Conservation (phyloP, 2,113 vertebrate genomes). For the Dicentrarchus labrax region DNA sequence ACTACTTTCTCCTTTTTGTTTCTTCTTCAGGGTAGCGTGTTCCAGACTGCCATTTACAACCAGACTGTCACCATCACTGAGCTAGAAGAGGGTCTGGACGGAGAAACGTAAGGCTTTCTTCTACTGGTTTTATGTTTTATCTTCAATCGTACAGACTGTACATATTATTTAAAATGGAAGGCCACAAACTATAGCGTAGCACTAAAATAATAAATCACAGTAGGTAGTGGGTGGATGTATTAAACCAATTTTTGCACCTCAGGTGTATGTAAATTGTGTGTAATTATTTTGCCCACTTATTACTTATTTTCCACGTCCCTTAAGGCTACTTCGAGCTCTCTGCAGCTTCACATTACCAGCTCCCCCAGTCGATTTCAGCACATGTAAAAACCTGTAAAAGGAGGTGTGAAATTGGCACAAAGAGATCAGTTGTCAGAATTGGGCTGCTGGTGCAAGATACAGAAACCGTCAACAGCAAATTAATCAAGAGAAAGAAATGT, state of each 20-base stretch:
- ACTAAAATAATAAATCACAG: background rate
- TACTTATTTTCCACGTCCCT: background rate
- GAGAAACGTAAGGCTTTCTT: slow-evolving; percentile 82
- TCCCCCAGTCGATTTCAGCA: slow-evolving; percentile 15
- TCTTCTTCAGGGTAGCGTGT: slow-evolving; percentile 73
- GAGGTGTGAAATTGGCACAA: slow-evolving; percentile 69
- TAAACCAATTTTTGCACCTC: background rate
- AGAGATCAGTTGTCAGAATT: slow-evolving; percentile 44
- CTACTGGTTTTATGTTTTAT: background rate
- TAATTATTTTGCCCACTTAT: background rate
- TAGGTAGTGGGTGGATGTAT: background rate
- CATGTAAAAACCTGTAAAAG: slow-evolving; percentile 50
- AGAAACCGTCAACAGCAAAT: slow-evolving; percentile 47
- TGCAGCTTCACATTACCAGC: slow-evolving; percentile 25
- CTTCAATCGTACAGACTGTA: background rate
- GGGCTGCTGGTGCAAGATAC: slow-evolving; percentile 42
- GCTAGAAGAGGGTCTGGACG: slow-evolving; percentile 84
- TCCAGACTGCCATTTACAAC: slow-evolving; percentile 85
- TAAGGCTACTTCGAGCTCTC: slow-evolving; percentile 12
- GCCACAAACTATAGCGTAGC: too few relatives aligned
- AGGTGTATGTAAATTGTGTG: background rate
- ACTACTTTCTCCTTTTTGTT: background rate
- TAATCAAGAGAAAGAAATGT: background rate
- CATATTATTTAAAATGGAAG: background rate
- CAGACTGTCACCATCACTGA: slow-evolving; percentile 86